A percentile compares a stretch with the other conserved stretches of the same genome.
Evolutionary conservation across 2,797 vertebrate species (phyloP).

Genomic region (Eulemur rubriventer): DNA sequence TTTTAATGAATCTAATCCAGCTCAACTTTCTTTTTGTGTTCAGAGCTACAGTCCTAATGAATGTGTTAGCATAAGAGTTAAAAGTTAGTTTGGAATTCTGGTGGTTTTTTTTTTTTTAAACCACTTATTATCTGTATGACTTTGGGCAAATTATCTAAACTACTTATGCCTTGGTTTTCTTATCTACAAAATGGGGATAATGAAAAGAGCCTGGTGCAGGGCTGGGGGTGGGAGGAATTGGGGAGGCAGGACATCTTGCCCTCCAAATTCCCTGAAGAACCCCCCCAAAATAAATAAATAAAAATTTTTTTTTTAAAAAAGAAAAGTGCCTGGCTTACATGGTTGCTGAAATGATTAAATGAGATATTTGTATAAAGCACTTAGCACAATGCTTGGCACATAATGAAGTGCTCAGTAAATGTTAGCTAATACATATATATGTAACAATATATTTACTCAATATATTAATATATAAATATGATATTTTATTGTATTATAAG

Average conservation of each 20-base stretch:
- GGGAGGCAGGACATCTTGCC: background rate
- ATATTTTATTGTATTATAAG: background rate
- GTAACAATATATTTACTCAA: too few relatives aligned
- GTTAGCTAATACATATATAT: background rate
- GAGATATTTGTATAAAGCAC: background rate
- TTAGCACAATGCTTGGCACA: background rate
- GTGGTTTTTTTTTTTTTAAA: background rate
- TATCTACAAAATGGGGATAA: background rate
- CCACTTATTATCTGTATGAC: background rate
- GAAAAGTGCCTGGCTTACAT: background rate
- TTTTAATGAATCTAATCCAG: background rate
- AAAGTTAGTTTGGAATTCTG: background rate
- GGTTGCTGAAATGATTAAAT: background rate
- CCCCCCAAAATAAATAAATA: too few relatives aligned
- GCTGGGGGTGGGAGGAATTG: background rate
- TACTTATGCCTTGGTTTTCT: background rate
- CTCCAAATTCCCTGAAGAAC: background rate
- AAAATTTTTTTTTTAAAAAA: too few relatives aligned
- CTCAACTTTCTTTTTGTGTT: background rate
- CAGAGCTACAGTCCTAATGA: background rate
- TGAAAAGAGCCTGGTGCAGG: background rate
- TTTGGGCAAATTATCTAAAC: background rate
- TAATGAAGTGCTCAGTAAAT: background rate
- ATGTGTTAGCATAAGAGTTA: background rate
- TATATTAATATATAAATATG: too few relatives aligned